Evolutionary conservation across 2,888 invertebrate genomes (phyloP).

Genomic region (Eledona agricola): DNA sequence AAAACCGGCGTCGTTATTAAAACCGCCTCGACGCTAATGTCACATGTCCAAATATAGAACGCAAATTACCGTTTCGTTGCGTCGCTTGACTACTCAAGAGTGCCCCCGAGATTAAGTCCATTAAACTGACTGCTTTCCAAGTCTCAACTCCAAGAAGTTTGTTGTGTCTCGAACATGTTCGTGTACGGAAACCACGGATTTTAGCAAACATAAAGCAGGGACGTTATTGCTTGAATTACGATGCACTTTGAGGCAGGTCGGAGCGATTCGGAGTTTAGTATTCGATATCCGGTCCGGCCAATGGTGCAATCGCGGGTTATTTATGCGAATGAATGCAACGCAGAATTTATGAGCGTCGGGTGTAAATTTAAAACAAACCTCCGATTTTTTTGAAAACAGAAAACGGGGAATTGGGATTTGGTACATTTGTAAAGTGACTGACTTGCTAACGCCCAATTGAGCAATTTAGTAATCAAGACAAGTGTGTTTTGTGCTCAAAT

Average conservation of each 20-base stretch:
- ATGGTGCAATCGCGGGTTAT: slow-evolving; percentile 27
- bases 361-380: slow-evolving; percentile 15
- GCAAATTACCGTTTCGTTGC: slow-evolving; percentile 1
- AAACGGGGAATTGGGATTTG: too few relatives aligned
- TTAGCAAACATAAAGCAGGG: not conserved
- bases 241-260: slow-evolving; percentile 25
- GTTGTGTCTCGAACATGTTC: not conserved
- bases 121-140: too few relatives aligned
- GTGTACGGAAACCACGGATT: slow-evolving; percentile 3
- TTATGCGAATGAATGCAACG: slow-evolving; percentile 28
- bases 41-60: not conserved
- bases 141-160: slow-evolving; percentile 6
- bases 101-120: too few relatives aligned
- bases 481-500: too few relatives aligned
- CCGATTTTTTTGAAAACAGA: too few relatives aligned
- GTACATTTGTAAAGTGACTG: too few relatives aligned
- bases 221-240: slow-evolving; percentile 14
- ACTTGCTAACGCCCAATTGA: too few relatives aligned
- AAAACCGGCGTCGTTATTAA: slow-evolving; percentile 5
- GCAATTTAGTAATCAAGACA: too few relatives aligned
- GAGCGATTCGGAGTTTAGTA: slow-evolving; percentile 7
- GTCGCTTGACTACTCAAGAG: slow-evolving; percentile 8
- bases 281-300: slow-evolving; percentile 19
- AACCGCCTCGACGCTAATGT: not conserved
- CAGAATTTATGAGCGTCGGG: slow-evolving; percentile 14